Evolutionary conservation across 1,140 invertebrate species (phyloP).

Genomic region (Drosophila pallidifrons): DNA sequence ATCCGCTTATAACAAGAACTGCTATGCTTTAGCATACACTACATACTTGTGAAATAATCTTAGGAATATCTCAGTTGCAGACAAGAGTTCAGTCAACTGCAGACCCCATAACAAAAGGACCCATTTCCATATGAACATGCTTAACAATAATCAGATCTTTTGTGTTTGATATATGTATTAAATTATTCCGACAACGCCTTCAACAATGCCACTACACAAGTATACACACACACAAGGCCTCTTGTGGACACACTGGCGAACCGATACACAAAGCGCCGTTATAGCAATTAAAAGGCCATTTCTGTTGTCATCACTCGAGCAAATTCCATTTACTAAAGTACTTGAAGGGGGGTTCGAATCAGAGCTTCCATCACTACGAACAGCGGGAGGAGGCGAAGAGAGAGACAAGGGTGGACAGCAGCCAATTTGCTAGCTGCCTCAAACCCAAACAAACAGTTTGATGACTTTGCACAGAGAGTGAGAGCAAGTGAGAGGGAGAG

Average conservation of each 20-base stretch:
- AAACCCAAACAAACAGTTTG: conserved; percentile 49
- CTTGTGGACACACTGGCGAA: conserved; percentile 4
- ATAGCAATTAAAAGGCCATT: conserved; percentile 70
- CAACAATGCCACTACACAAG: conserved; percentile 14
- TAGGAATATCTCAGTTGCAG: background rate
- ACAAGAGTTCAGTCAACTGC: conserved; percentile 25
- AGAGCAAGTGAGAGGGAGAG: conserved; percentile 12
- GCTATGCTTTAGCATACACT: too few relatives aligned
- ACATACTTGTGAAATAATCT: too few relatives aligned
- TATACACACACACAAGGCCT: background rate
- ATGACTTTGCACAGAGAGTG: conserved; percentile 12
- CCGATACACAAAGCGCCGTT: conserved; percentile 52
- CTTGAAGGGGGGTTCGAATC: background rate
- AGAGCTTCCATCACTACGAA: too few relatives aligned
- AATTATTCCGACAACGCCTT: conserved; percentile 56
- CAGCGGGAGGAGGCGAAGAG: background rate
- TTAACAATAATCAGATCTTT: conserved; percentile 48
- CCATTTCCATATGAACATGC: conserved; percentile 7
- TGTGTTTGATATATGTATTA: conserved; percentile 42
- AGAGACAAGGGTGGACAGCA: background rate
- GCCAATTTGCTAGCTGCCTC: conserved; percentile 36
- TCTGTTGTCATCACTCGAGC: conserved; percentile 44
- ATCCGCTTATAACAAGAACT: too few relatives aligned
- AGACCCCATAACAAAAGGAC: conserved; percentile 22
- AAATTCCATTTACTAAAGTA: conserved; percentile 20